Conservation (phyloP, 1,140 invertebrate genomes). For the Plodia interpunctella region DNA sequence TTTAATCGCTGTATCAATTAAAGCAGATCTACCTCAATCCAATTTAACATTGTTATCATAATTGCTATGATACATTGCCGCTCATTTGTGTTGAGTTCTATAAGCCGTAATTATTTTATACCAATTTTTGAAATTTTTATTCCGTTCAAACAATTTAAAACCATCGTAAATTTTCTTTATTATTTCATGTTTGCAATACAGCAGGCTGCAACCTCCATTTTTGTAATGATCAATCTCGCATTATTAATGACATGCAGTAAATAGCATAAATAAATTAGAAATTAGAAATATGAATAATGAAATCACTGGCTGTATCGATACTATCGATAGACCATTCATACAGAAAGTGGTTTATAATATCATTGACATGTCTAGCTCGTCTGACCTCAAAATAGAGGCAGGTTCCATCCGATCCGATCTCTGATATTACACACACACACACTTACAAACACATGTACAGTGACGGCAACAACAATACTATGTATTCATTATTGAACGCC, state of each 20-base stretch:
- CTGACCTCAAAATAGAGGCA: constrained; percentile 29
- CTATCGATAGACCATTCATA: too few relatives aligned
- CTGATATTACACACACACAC: constrained; percentile 8
- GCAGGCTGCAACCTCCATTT: too few relatives aligned
- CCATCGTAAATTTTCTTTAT: too few relatives aligned
- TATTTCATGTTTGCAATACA: too few relatives aligned
- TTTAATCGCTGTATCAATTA: constrained; percentile 34
- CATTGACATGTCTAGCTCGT: constrained; percentile 17
- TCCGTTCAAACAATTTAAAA: too few relatives aligned
- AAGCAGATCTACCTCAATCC: constrained; percentile 14
- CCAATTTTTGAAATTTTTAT: too few relatives aligned
- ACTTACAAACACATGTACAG: too few relatives aligned
- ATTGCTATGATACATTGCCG: constrained; percentile 23
- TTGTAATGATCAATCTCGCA: too few relatives aligned
- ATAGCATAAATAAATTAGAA: background rate
- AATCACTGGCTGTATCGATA: background rate
- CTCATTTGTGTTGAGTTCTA: background rate
- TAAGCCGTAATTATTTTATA: too few relatives aligned
- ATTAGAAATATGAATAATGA: background rate
- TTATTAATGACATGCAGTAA: background rate
- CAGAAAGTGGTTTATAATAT: constrained; percentile 15
- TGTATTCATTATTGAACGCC: too few relatives aligned
- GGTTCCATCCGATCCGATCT: constrained; percentile 22
- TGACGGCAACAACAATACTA: too few relatives aligned
- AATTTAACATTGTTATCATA: constrained; percentile 26